phyloP scores from a whole-genome alignment of 1,140 invertebrate species.

The Heliconius hermathena region DNA sequence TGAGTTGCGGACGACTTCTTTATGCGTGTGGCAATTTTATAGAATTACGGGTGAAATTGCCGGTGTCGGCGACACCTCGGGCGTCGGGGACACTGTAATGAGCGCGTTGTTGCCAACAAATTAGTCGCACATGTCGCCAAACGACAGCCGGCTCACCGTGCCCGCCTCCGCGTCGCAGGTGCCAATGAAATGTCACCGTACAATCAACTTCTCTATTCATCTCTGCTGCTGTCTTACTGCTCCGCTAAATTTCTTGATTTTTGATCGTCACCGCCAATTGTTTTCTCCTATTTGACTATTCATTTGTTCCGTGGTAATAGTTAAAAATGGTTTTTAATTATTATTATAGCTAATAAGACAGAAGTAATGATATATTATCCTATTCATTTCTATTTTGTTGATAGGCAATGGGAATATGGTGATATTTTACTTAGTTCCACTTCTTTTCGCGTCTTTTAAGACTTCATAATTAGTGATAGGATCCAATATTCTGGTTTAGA shows the following conservation, averaged over 20 bases:
- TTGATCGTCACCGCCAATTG: not conserved
- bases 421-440: too few relatives aligned
- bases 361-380: too few relatives aligned
- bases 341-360: too few relatives aligned
- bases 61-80: constrained; percentile 70
- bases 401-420: too few relatives aligned
- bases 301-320: too few relatives aligned
- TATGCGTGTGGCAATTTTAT: constrained; percentile 74
- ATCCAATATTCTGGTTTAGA: not conserved
- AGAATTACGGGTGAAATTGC: constrained; percentile 74
- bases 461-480: too few relatives aligned
- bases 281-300: not conserved
- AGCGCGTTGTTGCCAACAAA: constrained; percentile 71
- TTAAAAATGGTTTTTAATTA: too few relatives aligned
- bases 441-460: too few relatives aligned
- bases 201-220: constrained; percentile 36
- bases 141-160: constrained; percentile 69
- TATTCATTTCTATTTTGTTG: too few relatives aligned
- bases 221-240: not conserved
- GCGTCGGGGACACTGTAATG: constrained; percentile 65
- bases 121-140: constrained; percentile 75
- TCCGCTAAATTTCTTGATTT: not conserved
- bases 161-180: constrained; percentile 61
- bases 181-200: constrained; percentile 63
- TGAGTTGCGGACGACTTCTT: constrained; percentile 46